Evolutionary conservation across 1,140 invertebrate genomes (phyloP), one percentile per base, ranked within the genome.

Genomic region (Epicauta chinensis): DNA sequence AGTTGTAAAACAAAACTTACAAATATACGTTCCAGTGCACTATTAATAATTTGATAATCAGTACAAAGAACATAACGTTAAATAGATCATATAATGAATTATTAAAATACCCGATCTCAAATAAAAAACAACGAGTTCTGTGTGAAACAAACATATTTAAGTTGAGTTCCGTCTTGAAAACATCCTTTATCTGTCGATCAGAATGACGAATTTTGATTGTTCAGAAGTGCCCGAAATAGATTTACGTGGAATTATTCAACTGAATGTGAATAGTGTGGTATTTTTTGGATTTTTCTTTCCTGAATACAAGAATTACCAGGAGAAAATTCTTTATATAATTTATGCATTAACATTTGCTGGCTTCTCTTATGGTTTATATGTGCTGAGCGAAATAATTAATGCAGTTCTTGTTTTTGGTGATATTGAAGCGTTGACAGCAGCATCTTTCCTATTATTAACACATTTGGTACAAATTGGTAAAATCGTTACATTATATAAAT

Each of bases 381-480:
- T 36, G 11, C n/a, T 29, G 14, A 53, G 35, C 14, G 48, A 56
- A 43, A 9, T 41, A 4, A 37, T 36, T 7, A 51, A 56, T 35
- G 29, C 51, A 11, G 15, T 51, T 39, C 2, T 46, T 10, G 31
- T 42, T 11, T 42, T 45, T 36, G 54, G 54, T 2, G 36, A 46
- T 14, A 50, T 53, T 9, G 17, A 45, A 11, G 38, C 53, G 34
- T 45, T 57, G 32, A 44, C 51, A 16, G 29, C 30, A 32, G 46
- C 39, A n/a, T 49, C 51, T 6, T 57, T 53, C n/a, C 29, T 57
- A 3, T 35, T 50, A 1, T 16, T 57, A 10, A 57, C 55, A 5
- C 39, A 57, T 45, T 14, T 50, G 10, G 51, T 50, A 2, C 51
- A 57, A 54, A 15, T 40, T 29, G 17, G 17, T 15, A 42, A 14